Base-by-base conservation (phyloP, 1,140 invertebrate species). In the Procambarus clarkii region DNA sequence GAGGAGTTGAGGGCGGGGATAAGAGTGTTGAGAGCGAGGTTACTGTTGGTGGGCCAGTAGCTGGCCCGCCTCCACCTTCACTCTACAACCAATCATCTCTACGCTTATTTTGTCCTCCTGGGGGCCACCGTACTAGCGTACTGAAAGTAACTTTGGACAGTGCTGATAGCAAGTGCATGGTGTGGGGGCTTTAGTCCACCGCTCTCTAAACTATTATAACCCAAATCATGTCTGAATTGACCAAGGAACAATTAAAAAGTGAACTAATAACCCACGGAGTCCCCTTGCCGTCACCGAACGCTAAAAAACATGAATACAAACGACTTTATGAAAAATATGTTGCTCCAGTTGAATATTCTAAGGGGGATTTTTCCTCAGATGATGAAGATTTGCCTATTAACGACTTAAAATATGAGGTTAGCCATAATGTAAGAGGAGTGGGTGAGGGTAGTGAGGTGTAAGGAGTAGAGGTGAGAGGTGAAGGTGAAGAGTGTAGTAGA, bases 301-400 rank as follows among this genome's bases (percentile, higher is more conserved):
- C 88, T 8, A 91, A 71, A 79, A 91, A 91, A 69, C 58, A 50
- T 11, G 88, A 91, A 64, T 91, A 91, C 64, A 69, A 77, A 7
- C 74, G 64, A 50, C 74, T 85, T 24, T 91, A 91, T 69, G 74
- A 85, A 45, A 91, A 91, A 85, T 85, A 91, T 91, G 88, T 91
- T 50, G 88, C 88, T 24, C 88, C 88, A 34, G 74, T 91, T 24
- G 82, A 74, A 64, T 45, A 54, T 18, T 84, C 82, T 77, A 91
- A 91, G n/a, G 88, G 88, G 34, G 88, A 91, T 69, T 91, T 91
- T 74, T 91, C 88, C 3, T 91, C 88, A 24, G 88, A 91, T 74
- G 88, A 91, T 21, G 88, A 91, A 69, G 88, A 91, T 60, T 48
- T 85, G 13, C 88, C 88, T 18, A n/a, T 85, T 24, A 79, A 79